Percentiles rank a stretch among this genome's conserved stretches.
Evolutionary conservation across 2,888 invertebrate genomes (phyloP).

Genomic region (Leucoma salicis): DNA sequence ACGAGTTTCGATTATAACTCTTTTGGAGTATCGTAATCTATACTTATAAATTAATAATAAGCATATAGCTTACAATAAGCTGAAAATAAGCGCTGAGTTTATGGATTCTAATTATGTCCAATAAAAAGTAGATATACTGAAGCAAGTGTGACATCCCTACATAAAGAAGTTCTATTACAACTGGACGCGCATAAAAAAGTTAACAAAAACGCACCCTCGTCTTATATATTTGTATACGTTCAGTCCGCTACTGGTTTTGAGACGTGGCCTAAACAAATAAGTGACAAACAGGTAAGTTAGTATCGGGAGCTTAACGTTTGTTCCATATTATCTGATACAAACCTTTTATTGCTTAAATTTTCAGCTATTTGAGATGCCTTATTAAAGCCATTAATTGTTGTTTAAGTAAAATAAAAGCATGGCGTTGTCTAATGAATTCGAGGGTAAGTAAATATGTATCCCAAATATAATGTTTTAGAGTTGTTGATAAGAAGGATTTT

Average conservation of each 20-base stretch:
- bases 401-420: too few relatives aligned
- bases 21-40: too few relatives aligned
- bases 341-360: constrained; percentile 44
- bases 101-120: neutral
- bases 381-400: neutral
- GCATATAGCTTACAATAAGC: too few relatives aligned
- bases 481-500: too few relatives aligned
- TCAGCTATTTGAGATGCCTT: constrained; percentile 1
- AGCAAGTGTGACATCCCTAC: constrained; percentile 50
- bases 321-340: constrained; percentile 76
- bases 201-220: constrained; percentile 69
- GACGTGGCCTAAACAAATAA: constrained; percentile 78
- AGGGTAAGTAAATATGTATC: too few relatives aligned
- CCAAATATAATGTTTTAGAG: too few relatives aligned
- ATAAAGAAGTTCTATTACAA: constrained; percentile 58
- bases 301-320: constrained; percentile 67
- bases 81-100: too few relatives aligned
- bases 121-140: neutral
- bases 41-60: too few relatives aligned
- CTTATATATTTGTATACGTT: constrained; percentile 59
- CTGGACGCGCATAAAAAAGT: constrained; percentile 69
- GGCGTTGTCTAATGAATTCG: too few relatives aligned
- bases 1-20: too few relatives aligned
- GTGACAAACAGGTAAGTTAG: constrained; percentile 77
- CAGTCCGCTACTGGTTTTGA: constrained; percentile 78